Percentiles rank a stretch among this genome's conserved stretches.
Evolutionary conservation across 2,797 vertebrate species (phyloP).

Genomic region (Tinamus major): DNA sequence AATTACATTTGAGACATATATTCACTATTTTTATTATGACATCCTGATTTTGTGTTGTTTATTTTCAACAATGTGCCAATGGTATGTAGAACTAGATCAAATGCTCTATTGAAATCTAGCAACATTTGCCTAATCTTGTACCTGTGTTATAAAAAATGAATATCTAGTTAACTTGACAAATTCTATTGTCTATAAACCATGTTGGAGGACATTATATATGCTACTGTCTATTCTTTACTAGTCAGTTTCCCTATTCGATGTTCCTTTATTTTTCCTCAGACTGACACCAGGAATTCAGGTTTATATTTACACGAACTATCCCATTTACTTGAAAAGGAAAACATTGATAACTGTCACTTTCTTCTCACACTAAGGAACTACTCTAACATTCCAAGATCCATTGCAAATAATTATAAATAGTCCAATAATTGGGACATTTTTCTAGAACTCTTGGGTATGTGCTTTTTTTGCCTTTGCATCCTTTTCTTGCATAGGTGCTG

Average conservation of each 20-base stretch:
- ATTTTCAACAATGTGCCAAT: neutral
- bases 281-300: neutral
- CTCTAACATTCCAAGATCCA: neutral
- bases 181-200: conserved; percentile 27
- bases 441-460: neutral
- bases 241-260: neutral
- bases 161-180: neutral
- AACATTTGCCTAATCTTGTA: neutral
- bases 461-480: too few relatives aligned
- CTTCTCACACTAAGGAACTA: neutral
- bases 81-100: neutral
- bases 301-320: neutral
- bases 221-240: neutral
- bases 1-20: neutral
- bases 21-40: neutral
- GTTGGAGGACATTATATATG: conserved; percentile 18
- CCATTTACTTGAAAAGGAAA: neutral
- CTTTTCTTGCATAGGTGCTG: neutral
- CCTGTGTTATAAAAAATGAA: neutral
- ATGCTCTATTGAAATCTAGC: neutral
- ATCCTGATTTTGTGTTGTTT: neutral
- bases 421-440: neutral
- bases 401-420: neutral
- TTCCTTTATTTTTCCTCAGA: conserved; percentile 23
- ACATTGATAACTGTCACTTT: neutral